Evolutionary conservation across 1,140 invertebrate species (phyloP).

Genomic region (Hylyphantes graminicola): DNA sequence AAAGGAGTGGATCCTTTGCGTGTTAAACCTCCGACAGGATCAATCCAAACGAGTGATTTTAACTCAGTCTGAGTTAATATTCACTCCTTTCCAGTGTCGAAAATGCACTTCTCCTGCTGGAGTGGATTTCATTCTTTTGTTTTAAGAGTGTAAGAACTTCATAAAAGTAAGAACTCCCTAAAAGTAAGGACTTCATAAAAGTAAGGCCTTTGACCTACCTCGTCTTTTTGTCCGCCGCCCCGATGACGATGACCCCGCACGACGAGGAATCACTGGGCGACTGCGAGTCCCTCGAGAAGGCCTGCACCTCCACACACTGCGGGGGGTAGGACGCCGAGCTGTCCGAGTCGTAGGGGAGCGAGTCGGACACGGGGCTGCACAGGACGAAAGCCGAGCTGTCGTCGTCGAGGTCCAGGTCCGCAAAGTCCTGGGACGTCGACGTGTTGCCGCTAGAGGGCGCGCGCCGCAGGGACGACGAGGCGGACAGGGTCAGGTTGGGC

Average conservation of each 20-base stretch:
- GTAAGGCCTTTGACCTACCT: neutral
- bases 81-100: too few relatives aligned
- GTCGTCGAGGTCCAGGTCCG: conserved; percentile 63
- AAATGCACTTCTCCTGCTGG: too few relatives aligned
- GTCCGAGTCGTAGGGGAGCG: conserved; percentile 21
- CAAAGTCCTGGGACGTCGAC: conserved; percentile 63
- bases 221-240: neutral
- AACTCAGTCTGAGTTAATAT: too few relatives aligned
- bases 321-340: conserved; percentile 36
- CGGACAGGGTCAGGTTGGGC: conserved; percentile 60
- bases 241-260: conserved; percentile 36
- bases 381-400: conserved; percentile 52
- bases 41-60: too few relatives aligned
- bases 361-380: conserved; percentile 50
- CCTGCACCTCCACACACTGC: conserved; percentile 13
- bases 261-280: conserved; percentile 42
- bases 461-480: conserved; percentile 14
- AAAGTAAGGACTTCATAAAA: too few relatives aligned
- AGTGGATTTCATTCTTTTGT: too few relatives aligned
- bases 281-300: conserved; percentile 34
- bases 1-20: too few relatives aligned
- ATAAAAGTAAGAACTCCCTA: too few relatives aligned
- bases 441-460: conserved; percentile 61
- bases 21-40: too few relatives aligned
- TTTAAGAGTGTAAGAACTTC: too few relatives aligned